phyloP scores from a whole-genome alignment of 2,888 invertebrate genomes.

The Nomada lathburiana region DNA sequence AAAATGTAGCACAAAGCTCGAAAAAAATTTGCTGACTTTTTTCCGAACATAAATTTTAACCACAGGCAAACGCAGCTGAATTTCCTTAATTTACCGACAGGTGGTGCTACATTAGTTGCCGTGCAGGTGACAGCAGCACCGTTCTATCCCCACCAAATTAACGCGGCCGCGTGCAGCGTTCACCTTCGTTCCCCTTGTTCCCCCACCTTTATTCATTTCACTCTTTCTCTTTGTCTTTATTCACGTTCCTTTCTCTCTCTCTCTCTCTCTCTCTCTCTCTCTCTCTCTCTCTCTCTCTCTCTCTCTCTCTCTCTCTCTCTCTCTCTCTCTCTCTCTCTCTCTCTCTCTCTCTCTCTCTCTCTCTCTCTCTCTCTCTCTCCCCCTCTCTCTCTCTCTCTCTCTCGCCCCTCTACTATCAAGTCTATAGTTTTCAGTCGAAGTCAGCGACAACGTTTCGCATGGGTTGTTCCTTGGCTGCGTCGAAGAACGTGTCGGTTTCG shows the following conservation, averaged over 20 bases:
- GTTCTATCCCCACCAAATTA: constrained; percentile 11
- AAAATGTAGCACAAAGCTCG: too few species aligned
- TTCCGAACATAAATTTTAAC: too few species aligned
- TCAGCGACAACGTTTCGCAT: constrained; percentile 25
- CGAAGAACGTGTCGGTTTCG: constrained; percentile 10
- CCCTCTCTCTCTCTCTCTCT: neutral
- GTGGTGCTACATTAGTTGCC: constrained; percentile 23
- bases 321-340: neutral
- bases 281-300: neutral
- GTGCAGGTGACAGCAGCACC: neutral
- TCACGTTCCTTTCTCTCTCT: neutral
- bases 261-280: neutral
- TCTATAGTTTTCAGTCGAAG: constrained; percentile 6
- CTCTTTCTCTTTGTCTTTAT: neutral
- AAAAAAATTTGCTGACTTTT: neutral
- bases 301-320: neutral
- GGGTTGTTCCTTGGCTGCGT: constrained; percentile 12
- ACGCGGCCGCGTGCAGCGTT: constrained; percentile 3
- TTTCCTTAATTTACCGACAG: constrained; percentile 16
- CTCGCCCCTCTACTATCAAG: too few species aligned
- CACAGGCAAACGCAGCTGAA: neutral
- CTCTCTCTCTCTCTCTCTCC: neutral
- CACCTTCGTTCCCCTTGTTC: constrained; percentile 29
- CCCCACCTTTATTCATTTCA: neutral
- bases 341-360: neutral